Evolutionary conservation across 2,113 vertebrate genomes (phyloP).

Genomic region (Phalacrocorax brasilianus): DNA sequence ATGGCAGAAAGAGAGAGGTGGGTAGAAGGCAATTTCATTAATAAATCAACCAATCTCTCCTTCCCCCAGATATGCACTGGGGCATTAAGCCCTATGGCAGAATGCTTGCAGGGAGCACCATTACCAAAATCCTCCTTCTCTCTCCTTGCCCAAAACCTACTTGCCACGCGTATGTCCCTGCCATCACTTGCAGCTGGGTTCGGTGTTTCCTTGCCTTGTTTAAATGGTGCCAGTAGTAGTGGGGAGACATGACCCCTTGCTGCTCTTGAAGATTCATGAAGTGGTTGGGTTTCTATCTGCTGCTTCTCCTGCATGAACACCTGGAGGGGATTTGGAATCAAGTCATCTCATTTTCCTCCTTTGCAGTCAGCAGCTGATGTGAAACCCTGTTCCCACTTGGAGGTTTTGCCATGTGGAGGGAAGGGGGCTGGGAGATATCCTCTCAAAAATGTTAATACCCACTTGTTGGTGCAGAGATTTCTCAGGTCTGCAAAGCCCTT

Average conservation of each 20-base stretch:
- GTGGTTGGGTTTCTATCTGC: not conserved
- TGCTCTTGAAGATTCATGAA: not conserved
- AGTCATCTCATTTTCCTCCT: not conserved
- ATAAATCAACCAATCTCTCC: not conserved
- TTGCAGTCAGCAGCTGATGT: fast-evolving
- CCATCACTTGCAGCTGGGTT: not conserved
- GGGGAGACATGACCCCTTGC: fast-evolving
- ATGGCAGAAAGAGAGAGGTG: not conserved
- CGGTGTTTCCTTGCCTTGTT: not conserved
- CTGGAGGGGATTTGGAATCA: not conserved
- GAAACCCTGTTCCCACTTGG: not conserved
- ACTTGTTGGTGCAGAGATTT: not conserved
- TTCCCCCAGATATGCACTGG: fast-evolving
- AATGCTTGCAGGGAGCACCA: not conserved
- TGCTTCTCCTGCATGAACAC: not conserved
- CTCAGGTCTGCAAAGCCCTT: not conserved
- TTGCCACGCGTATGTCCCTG: not conserved
- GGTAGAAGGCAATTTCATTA: not conserved
- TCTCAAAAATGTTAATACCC: slow-evolving; percentile 50
- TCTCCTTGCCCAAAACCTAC: not conserved
- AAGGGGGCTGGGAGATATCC: slow-evolving; percentile 17
- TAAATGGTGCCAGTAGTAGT: not conserved
- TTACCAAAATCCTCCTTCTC: not conserved
- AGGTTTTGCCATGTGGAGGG: not conserved
- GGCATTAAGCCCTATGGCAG: not conserved